phyloP scores from a whole-genome alignment of 2,113 vertebrate genomes.

The Atrichornis clamosus region DNA sequence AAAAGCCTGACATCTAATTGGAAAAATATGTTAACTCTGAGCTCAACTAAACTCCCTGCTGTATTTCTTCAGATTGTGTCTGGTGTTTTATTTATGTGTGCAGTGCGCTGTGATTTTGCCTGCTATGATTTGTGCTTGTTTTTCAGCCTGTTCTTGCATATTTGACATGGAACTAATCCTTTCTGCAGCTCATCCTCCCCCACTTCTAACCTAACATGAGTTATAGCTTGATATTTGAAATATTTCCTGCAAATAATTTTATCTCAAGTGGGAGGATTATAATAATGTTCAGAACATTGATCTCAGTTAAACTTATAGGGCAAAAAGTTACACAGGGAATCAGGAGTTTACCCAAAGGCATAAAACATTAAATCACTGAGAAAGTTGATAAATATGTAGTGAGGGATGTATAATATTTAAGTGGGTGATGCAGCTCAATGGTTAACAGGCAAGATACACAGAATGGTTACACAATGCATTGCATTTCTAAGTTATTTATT shows the following conservation, averaged over 20 bases:
- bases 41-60: background rate
- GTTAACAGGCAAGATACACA: background rate
- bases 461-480: background rate
- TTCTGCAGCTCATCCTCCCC: background rate
- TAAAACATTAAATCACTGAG: background rate
- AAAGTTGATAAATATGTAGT: background rate
- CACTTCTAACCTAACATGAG: background rate
- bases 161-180: background rate
- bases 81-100: constrained; percentile 47
- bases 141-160: constrained; percentile 36
- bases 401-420: background rate
- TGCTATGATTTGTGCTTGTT: constrained; percentile 30
- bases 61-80: background rate
- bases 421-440: background rate
- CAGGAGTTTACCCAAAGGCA: background rate
- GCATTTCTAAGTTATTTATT: background rate
- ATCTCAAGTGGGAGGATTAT: background rate
- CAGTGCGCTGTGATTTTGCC: background rate
- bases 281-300: background rate
- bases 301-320: background rate
- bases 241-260: constrained; percentile 41
- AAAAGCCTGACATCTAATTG: constrained; percentile 4
- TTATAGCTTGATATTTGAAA: constrained; percentile 24
- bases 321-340: background rate
- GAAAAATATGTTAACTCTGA: background rate